Conservation (phyloP, 2,113 vertebrate species). For the Aldabrachelys gigantea region DNA sequence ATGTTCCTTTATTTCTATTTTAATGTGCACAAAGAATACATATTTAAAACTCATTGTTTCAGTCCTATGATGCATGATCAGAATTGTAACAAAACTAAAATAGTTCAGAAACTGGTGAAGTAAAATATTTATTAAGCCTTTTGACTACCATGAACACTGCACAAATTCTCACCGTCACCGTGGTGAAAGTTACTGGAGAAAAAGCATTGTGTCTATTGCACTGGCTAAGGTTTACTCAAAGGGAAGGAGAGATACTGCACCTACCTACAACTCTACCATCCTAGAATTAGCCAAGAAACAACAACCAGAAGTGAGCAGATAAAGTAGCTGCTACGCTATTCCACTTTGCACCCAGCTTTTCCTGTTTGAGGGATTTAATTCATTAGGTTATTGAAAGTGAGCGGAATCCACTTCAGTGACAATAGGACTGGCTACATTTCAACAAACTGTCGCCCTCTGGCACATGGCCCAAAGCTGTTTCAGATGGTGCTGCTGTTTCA, state of each 20-base stretch:
- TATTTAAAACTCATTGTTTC: slow-evolving; percentile 72
- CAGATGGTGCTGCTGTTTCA: background rate
- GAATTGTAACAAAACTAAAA: slow-evolving; percentile 61
- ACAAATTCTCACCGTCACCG: background rate
- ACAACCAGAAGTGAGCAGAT: slow-evolving; percentile 30
- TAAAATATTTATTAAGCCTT: slow-evolving; percentile 64
- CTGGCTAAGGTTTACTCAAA: background rate
- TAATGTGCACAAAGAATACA: slow-evolving; percentile 72
- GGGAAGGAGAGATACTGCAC: slow-evolving; percentile 5
- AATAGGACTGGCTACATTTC: background rate
- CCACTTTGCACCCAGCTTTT: slow-evolving; percentile 23
- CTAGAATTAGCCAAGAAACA: slow-evolving; percentile 60
- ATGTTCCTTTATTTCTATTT: slow-evolving; percentile 75
- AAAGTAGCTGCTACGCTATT: slow-evolving; percentile 12
- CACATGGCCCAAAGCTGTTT: background rate
- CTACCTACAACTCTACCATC: slow-evolving; percentile 23
- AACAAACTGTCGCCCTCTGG: background rate
- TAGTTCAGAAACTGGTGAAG: slow-evolving; percentile 62
- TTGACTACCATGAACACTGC: slow-evolving; percentile 41
- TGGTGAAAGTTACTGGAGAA: background rate
- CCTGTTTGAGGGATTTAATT: slow-evolving; percentile 50
- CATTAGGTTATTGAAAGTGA: background rate
- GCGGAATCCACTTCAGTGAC: background rate
- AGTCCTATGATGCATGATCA: slow-evolving; percentile 69
- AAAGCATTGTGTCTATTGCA: background rate